Evolutionary conservation across 2,888 invertebrate species (phyloP), one percentile per base, ranked within the genome.

Genomic region (Drosophila longiperda): DNA sequence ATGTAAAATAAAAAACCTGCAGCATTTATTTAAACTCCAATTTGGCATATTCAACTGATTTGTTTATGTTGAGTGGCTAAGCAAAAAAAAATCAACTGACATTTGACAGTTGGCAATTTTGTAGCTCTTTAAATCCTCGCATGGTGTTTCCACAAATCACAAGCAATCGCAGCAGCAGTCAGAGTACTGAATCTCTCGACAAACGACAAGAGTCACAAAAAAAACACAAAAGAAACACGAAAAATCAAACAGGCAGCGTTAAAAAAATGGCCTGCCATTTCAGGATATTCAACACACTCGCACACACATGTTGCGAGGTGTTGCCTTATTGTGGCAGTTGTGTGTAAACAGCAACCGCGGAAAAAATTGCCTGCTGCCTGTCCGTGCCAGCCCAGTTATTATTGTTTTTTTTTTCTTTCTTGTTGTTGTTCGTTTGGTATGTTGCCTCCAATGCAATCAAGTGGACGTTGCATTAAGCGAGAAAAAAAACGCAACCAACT

Each of bases 391-490:
- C 52, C 33, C 66, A 67, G 78, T 57, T 54, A 49, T 55, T 48
- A 29, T 29, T 48, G 36, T 29, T 40, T 49, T 63, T 32, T 52
- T 65, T 34, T 33, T 34, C 54, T 29, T 29, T n/a, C 57, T 55
- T 55, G 53, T 54, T 54, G 3, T 29, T 29, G 29, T 29, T 23
- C 15, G 20, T 15, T 54, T 40, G 53, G 36, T 42, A 3, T 59
- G 55, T 57, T 57, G 69, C 55, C 81, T 65, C 63, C 84, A 87
- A 85, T 89, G 84, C 89, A 85, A 88, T 85, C 84, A 88, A 88
- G 89, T 85, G 89, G 89, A 88, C 87, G 84, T 66, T 77, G 81
- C 81, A 79, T 80, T 66, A 73, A 76, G 52, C 64, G 64, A 50
- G 74, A 52, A 48, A 57, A 72, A 64, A 62, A 68, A 62, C 64